Base-by-base conservation (phyloP, 2,113 vertebrate genomes). In the Oreocharis arfaki region DNA sequence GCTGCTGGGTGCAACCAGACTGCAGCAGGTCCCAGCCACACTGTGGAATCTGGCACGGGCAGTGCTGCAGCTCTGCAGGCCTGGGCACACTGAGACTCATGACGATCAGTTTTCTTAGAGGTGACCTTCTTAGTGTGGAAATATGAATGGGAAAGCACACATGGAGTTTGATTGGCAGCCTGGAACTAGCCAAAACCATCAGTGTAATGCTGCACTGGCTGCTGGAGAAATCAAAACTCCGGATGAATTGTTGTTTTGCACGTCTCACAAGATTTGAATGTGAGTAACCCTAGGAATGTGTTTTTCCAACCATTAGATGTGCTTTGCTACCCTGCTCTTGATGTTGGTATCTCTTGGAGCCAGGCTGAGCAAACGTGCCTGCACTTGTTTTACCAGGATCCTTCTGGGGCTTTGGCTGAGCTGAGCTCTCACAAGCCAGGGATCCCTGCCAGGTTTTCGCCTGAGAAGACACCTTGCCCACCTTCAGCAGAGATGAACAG, bases 371-470 rank as follows among this genome's bases (percentile, higher is more conserved):
- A 52, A 68, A 75, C 90, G 3, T 79, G 96, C 42, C 93, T 30
- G 78, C 79, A 76, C 96, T 86, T 93, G 95, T 65, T 57, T 33
- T 4, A 74, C 77, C 93, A 94, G 46, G 78, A 74, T 70, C 44
- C 63, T 96, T 30, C 90, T 39, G 88, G 81, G 92, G 74, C 46
- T 92, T 70, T 79, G 88, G 68, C 93, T 84, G 81, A 83, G 88
- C 44, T 56, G 88, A 93, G 68, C 32, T 46, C 74, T 81, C 89
- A 60, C 77, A 44, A 35, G n/a, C 63, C 50, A 10, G 24, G 57
- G 50, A 77, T 63, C 53, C 75, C 77, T 84, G 93, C 84, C 96
- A 95, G 13, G 22, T 39, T 68, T 42, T 21, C 12, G 10, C 84
- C 86, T 87, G 68, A 26, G 37, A 77, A 89, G 78, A 87, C 49